Conservation (phyloP, 2,113 vertebrate genomes). For the Phasianus colchicus region DNA sequence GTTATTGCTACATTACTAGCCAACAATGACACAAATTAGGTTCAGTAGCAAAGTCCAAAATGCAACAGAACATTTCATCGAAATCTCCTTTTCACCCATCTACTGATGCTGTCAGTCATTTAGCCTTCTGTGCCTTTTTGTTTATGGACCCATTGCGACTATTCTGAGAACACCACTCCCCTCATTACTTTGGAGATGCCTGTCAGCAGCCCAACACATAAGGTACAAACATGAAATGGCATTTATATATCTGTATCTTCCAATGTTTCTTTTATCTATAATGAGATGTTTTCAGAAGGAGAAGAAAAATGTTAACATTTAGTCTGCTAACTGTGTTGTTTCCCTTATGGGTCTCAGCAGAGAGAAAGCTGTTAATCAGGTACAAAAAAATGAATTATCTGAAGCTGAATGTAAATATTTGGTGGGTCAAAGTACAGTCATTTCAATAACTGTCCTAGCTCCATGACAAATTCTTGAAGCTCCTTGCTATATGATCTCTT, state of each 20-base stretch:
- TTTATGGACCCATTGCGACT: neutral
- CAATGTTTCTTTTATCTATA: neutral
- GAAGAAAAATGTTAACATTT: conserved; percentile 31
- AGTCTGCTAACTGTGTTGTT: neutral
- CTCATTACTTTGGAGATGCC: neutral
- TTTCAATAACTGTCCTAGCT: conserved; percentile 53
- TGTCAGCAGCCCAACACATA: neutral
- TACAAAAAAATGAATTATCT: conserved; percentile 61
- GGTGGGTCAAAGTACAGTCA: conserved; percentile 44
- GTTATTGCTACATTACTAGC: neutral
- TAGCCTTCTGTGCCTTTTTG: neutral
- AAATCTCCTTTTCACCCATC: neutral
- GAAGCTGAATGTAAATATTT: conserved; percentile 57
- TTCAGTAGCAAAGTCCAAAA: neutral
- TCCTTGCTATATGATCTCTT: neutral
- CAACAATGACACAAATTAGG: neutral
- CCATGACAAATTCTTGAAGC: conserved; percentile 36
- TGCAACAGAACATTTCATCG: neutral
- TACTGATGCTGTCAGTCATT: neutral
- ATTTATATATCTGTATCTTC: neutral
- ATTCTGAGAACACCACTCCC: neutral
- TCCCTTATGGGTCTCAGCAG: conserved; percentile 25
- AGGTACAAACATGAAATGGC: neutral
- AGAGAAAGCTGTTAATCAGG: conserved; percentile 23
- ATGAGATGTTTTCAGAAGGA: conserved; percentile 25